Conservation (phyloP, 2,888 invertebrate genomes). For the Oeneis ivallda region DNA sequence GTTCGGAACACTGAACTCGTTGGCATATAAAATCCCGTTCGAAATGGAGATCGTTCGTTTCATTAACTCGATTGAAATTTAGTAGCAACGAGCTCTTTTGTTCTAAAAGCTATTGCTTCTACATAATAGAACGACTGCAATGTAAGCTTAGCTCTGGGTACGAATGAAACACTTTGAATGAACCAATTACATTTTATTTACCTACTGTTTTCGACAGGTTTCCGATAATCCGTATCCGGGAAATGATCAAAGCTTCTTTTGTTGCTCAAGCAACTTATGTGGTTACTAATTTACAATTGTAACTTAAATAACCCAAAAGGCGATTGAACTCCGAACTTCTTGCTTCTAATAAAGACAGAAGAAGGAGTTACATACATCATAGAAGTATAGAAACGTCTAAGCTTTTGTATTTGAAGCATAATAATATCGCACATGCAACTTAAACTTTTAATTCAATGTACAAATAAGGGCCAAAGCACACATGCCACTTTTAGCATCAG, state of each 20-base stretch:
- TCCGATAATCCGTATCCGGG: conserved; percentile 2
- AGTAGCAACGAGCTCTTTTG: conserved; percentile 13
- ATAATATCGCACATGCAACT: background rate
- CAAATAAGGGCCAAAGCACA: background rate
- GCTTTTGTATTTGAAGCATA: conserved; percentile 5
- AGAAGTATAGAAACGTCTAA: conserved; percentile 1
- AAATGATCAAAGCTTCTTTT: background rate
- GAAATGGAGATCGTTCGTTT: conserved; percentile 31
- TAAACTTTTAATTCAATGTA: background rate
- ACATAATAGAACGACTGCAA: conserved; percentile 16
- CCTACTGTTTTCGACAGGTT: background rate
- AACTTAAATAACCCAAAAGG: background rate
- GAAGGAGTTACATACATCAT: too few relatives aligned
- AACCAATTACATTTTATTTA: conserved; percentile 14
- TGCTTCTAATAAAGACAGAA: background rate
- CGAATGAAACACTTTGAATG: background rate
- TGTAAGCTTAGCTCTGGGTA: conserved; percentile 9
- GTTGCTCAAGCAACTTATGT: background rate
- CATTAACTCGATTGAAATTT: conserved; percentile 28
- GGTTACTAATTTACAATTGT: too few relatives aligned
- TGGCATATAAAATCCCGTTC: conserved; percentile 23
- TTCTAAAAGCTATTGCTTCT: conserved; percentile 22
- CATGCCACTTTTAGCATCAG: background rate
- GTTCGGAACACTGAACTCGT: background rate
- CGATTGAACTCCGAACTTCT: background rate